phyloP scores from a whole-genome alignment of 1,140 invertebrate genomes.

The Thaumetopoea pityocampa region DNA sequence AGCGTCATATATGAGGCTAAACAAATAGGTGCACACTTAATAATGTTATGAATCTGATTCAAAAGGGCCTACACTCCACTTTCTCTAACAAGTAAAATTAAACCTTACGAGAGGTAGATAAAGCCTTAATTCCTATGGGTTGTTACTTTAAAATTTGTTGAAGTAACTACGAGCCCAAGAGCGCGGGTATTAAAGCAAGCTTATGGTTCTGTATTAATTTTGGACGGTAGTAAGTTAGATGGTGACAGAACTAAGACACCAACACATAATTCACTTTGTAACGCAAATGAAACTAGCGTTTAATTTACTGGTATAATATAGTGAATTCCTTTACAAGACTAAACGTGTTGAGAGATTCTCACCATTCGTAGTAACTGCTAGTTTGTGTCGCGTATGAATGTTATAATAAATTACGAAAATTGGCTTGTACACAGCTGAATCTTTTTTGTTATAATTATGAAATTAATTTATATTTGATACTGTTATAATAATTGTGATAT shows the following conservation, averaged over 20 bases:
- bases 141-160: slow-evolving; percentile 56
- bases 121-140: slow-evolving; percentile 23
- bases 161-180: slow-evolving; percentile 62
- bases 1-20: slow-evolving; percentile 64
- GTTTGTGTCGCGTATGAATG: slow-evolving; percentile 5
- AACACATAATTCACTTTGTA: slow-evolving; percentile 72
- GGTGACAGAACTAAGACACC: slow-evolving; percentile 74
- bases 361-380: slow-evolving; percentile 1
- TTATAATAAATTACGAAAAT: no score
- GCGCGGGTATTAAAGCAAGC: slow-evolving; percentile 66
- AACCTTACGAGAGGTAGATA: slow-evolving; percentile 24
- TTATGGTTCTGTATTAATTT: slow-evolving; percentile 75
- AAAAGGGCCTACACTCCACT: slow-evolving; percentile 30
- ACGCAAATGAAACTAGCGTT: slow-evolving; percentile 73
- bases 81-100: background rate
- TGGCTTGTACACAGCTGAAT: no score
- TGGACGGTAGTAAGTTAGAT: slow-evolving; percentile 73
- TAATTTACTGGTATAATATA: slow-evolving; percentile 75
- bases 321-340: slow-evolving; percentile 62
- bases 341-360: slow-evolving; percentile 21
- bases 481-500: no score
- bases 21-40: slow-evolving; percentile 71
- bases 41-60: slow-evolving; percentile 54
- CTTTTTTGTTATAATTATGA: no score
- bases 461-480: no score